Base-by-base conservation (phyloP, 1,140 invertebrate species). In the Drosophila equinoxialis region DNA sequence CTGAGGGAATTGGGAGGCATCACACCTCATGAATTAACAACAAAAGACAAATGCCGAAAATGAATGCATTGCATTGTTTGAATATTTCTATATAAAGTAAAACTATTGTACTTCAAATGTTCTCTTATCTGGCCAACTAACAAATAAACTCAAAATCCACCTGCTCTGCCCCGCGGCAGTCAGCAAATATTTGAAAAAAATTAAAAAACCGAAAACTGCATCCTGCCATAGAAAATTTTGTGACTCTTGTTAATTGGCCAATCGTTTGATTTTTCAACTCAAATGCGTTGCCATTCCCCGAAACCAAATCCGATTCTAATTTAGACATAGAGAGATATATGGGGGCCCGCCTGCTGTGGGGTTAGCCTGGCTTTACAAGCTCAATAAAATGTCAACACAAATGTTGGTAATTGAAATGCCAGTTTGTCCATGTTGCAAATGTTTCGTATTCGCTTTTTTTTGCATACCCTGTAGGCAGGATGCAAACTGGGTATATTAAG, bases 21-120 rank as follows among this genome's bases (percentile, higher is more conserved):
- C 84, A 87, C 84, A 87, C 84, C 84, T 89, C 84, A 84, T 89
- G 84, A 89, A 87, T 87, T 81, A 80, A 87, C 65, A 84, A 89
- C 84, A 87, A 87, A 89, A 79, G 51, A 13, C 42, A 51, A 51
- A 51, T 42, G 66, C 82, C 82, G 84, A 75, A 77, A 61, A 54
- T 89, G 74, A 90, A 89, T 87, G 84, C 85, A 66, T 17, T 61
- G 57, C 74, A 72, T 87, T 87, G 85, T 89, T 54, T 35, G 14
- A 8, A 10, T 51, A 51, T 20, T 48, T 48, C 6, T 45, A 45
- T 45, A 45, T 45, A 17, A 30, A 30, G 4, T 14, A 8, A 45
- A 17, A 17, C 14, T 8, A 48, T 51, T 51, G 45, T 51, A 51
- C n/a, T 51, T 51, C 10, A 51, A 51, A 51, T 51, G 20, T 51